Conservation (phyloP, 2,888 invertebrate genomes). For the Rotaria socialis region DNA sequence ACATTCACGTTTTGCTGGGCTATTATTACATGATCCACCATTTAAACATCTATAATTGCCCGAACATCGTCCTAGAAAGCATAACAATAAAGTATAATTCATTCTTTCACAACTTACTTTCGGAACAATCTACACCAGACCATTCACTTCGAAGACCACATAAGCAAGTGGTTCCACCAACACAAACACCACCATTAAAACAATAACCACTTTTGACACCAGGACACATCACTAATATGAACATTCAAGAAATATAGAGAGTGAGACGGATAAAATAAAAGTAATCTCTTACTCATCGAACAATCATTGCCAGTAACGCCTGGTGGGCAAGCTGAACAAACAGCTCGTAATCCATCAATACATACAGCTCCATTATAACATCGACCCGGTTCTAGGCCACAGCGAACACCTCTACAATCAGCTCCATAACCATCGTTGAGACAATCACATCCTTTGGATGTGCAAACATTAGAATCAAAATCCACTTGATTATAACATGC, state of each 20-base stretch:
- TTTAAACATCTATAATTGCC: constrained; percentile 2
- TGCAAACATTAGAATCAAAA: background rate
- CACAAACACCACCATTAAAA: background rate
- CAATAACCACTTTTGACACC: background rate
- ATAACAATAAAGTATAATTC: background rate
- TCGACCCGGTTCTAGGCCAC: background rate
- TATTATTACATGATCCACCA: background rate
- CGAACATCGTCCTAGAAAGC: background rate
- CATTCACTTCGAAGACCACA: constrained; percentile 7
- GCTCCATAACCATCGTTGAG: background rate
- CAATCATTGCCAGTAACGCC: background rate
- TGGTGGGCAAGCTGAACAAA: background rate
- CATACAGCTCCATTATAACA: constrained; percentile 9
- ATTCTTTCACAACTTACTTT: background rate
- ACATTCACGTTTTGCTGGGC: background rate
- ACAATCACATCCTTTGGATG: background rate
- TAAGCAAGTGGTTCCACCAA: background rate
- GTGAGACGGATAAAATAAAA: no score
- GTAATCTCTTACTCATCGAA: background rate
- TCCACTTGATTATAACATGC: constrained; percentile 5
- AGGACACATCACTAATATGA: background rate
- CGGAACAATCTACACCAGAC: constrained; percentile 1
- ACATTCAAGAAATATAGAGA: no score
- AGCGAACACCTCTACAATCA: constrained; percentile 6
- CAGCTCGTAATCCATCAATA: background rate